Evolutionary conservation across 2,113 vertebrate species (phyloP).

Genomic region (Ptyas mucosa): DNA sequence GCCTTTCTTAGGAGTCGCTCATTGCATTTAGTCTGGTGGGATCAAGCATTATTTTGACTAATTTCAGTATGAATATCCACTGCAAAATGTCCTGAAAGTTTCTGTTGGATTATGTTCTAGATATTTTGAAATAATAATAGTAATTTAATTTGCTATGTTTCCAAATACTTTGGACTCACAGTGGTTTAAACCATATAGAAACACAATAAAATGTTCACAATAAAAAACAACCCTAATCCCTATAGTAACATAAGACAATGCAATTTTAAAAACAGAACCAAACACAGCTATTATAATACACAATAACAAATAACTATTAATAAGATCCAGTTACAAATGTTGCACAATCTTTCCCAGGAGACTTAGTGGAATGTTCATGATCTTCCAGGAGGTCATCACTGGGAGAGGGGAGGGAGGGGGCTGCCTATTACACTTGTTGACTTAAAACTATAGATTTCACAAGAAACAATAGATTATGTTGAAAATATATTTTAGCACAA

Average conservation of each 20-base stretch:
- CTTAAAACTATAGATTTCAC: not conserved
- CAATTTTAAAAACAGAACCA: not conserved
- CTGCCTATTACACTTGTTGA: not conserved
- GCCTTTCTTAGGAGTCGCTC: not conserved
- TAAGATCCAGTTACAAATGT: not conserved
- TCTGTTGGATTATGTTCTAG: not conserved
- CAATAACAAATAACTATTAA: not conserved
- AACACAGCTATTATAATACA: not conserved
- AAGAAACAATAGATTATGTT: not conserved
- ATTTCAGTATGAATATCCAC: not conserved
- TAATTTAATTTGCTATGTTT: not conserved
- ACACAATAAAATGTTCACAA: not conserved
- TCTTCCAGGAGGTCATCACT: not conserved
- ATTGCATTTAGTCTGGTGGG: not conserved
- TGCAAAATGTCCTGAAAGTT: not conserved
- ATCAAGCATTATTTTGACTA: no score
- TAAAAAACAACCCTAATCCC: not conserved
- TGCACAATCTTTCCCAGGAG: not conserved
- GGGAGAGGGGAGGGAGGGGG: not conserved
- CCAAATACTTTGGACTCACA: not conserved
- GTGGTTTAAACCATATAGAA: not conserved
- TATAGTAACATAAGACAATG: not conserved
- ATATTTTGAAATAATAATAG: not conserved
- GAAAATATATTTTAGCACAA: conserved; percentile 3
- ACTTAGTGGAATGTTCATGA: not conserved